Percentiles rank a stretch among this genome's conserved stretches.
These are phyloP conservation scores for Nomada ferruginata DNA, from an alignment of 2,888 invertebrate genomes.

Conservation along the genomic window DNA sequence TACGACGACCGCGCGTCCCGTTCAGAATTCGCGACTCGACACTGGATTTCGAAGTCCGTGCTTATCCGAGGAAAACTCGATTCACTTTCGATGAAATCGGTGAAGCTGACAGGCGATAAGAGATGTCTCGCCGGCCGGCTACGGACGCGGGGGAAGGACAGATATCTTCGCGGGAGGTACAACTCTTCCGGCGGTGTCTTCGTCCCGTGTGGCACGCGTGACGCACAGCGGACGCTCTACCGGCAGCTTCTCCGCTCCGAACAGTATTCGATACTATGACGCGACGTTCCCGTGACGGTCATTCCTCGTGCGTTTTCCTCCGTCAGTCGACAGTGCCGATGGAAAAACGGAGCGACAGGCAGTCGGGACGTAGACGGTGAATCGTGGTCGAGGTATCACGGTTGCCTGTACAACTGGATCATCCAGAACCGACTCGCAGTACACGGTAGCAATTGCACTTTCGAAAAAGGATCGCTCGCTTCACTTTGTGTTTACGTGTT, in stretches of 20 bases:
- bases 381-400: constrained; percentile 20
- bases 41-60: background rate
- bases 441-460: constrained; percentile 21
- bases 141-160: constrained; percentile 2
- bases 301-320: background rate
- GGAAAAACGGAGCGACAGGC: background rate
- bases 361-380: background rate
- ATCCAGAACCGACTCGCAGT: background rate
- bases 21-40: too few relatives aligned
- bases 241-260: constrained; percentile 24
- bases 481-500: background rate
- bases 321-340: background rate
- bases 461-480: constrained; percentile 7
- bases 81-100: background rate
- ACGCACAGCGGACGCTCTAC: constrained; percentile 45
- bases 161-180: constrained; percentile 56
- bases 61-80: background rate
- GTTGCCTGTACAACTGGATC: background rate
- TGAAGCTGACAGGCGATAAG: background rate
- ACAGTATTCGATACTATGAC: constrained; percentile 12
- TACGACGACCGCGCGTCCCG: background rate
- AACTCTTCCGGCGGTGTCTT: constrained; percentile 46
- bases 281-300: constrained; percentile 5
- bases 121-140: background rate
- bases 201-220: constrained; percentile 58